Conservation (phyloP, 2,797 vertebrate species). For the Masticophis lateralis region DNA sequence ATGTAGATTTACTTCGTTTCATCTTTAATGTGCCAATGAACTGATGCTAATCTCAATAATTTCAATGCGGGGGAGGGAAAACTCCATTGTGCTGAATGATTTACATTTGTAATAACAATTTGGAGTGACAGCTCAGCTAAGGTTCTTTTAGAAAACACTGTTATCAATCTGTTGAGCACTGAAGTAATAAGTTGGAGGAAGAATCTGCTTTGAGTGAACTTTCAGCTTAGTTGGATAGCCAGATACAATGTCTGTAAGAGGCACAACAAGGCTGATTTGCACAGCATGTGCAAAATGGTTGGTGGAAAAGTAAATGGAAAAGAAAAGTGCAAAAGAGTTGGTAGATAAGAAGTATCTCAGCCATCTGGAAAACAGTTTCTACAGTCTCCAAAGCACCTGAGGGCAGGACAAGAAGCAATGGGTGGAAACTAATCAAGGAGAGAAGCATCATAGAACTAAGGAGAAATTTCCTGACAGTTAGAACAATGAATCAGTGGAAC, state of each 20-base stretch:
- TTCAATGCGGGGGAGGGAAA: background rate
- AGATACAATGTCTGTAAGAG: background rate
- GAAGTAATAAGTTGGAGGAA: background rate
- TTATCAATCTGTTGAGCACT: background rate
- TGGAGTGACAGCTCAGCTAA: background rate
- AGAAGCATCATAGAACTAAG: too few relatives aligned
- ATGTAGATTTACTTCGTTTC: background rate
- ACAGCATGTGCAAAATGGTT: background rate
- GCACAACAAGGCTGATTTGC: background rate
- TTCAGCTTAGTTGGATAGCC: background rate
- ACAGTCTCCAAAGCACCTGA: too few relatives aligned
- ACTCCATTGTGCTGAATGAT: background rate
- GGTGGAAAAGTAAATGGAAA: background rate
- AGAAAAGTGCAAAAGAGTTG: background rate
- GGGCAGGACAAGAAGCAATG: too few relatives aligned
- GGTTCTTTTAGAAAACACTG: background rate
- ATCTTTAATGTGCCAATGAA: conserved; percentile 15
- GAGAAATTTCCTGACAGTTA: too few relatives aligned
- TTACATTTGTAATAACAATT: conserved; percentile 8
- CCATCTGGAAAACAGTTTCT: background rate
- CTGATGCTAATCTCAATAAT: background rate
- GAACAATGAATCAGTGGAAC: too few relatives aligned
- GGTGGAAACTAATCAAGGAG: too few relatives aligned
- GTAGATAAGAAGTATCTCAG: background rate
- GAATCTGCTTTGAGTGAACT: background rate